phyloP scores from a whole-genome alignment of 2,888 invertebrate genomes.

The Poecilus cupreus region DNA sequence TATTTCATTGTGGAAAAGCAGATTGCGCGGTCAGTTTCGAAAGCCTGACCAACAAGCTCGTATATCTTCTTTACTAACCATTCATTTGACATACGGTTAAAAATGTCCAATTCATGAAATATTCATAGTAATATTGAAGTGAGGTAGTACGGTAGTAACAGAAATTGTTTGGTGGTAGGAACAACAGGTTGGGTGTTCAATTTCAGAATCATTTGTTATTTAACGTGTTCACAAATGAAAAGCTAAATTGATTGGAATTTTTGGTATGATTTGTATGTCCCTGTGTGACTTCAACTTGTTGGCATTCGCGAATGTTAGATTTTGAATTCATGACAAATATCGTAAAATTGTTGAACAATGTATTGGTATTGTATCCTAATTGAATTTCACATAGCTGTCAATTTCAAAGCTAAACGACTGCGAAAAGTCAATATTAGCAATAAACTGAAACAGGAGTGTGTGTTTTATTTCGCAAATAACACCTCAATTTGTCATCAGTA shows the following conservation, averaged over 20 bases:
- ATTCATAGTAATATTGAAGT: too few relatives aligned
- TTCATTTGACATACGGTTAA: too few relatives aligned
- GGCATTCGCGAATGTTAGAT: background rate
- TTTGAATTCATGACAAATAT: background rate
- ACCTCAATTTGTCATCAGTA: background rate
- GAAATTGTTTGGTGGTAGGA: too few relatives aligned
- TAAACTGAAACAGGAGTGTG: background rate
- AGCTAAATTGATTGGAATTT: background rate
- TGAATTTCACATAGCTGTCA: background rate
- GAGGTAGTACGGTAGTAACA: too few relatives aligned
- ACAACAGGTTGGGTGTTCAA: background rate
- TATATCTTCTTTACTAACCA: too few relatives aligned
- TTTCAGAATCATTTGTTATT: background rate
- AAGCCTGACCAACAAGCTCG: too few relatives aligned
- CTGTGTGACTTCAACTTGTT: background rate
- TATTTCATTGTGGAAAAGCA: too few relatives aligned
- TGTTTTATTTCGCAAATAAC: background rate
- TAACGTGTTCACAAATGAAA: background rate
- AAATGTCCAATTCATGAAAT: too few relatives aligned
- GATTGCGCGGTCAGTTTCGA: too few relatives aligned
- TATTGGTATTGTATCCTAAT: background rate
- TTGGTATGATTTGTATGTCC: background rate
- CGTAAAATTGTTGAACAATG: background rate
- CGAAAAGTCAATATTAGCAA: background rate
- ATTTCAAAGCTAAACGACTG: background rate